phyloP scores from a whole-genome alignment of 2,888 invertebrate genomes.

The Perithous albicinctus region DNA sequence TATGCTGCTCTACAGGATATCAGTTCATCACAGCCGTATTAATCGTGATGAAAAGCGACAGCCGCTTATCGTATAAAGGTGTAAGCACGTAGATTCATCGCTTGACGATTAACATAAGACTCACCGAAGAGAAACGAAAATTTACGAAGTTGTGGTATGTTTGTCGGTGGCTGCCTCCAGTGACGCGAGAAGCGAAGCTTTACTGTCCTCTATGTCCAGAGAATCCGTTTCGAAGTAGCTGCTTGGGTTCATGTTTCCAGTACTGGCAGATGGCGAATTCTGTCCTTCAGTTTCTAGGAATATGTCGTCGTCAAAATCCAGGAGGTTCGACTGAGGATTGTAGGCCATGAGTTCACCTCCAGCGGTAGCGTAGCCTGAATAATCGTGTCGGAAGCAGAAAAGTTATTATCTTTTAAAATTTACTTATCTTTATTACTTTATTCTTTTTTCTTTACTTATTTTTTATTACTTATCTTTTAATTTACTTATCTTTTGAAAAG shows the following conservation, averaged over 20 bases:
- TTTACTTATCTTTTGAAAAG: too few relatives aligned
- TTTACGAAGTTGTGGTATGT: constrained; percentile 72
- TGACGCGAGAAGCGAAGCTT: constrained; percentile 77
- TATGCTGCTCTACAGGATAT: constrained; percentile 62
- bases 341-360: constrained; percentile 82
- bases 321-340: constrained; percentile 75
- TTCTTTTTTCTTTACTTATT: too few relatives aligned
- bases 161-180: constrained; percentile 70
- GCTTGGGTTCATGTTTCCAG: constrained; percentile 63
- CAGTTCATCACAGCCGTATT: constrained; percentile 65
- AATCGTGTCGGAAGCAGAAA: constrained; percentile 62
- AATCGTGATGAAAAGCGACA: constrained; percentile 55
- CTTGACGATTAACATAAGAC: constrained; percentile 51
- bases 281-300: constrained; percentile 72
- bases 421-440: too few relatives aligned
- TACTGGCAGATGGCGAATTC: constrained; percentile 70
- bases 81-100: constrained; percentile 55
- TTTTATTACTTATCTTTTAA: too few relatives aligned
- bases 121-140: constrained; percentile 57
- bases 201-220: constrained; percentile 76
- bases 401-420: neutral
- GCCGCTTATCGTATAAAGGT: constrained; percentile 42
- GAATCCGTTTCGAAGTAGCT: constrained; percentile 72
- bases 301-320: constrained; percentile 81
- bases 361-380: constrained; percentile 31